Evolutionary conservation across 2,888 invertebrate species (phyloP).

Genomic region (Oscheius sp.): DNA sequence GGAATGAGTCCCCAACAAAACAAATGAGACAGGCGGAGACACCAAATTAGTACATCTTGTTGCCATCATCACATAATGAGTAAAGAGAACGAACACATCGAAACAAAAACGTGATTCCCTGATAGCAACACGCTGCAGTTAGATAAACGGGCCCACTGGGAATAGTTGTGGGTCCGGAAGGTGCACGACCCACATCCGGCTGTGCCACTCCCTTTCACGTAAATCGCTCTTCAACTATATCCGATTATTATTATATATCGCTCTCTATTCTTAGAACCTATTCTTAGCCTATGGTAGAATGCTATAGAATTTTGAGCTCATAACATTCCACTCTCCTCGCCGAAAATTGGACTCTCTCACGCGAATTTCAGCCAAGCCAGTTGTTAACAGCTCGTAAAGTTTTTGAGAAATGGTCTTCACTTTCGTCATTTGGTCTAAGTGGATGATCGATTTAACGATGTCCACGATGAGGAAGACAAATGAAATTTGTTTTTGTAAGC

Average conservation of each 20-base stretch:
- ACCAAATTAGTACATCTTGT: constrained; percentile 5
- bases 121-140: background rate
- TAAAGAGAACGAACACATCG: background rate
- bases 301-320: too few relatives aligned
- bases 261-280: background rate
- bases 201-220: constrained; percentile 16
- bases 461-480: too few relatives aligned
- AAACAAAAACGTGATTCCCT: background rate
- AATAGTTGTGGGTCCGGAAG: constrained; percentile 10
- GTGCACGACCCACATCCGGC: constrained; percentile 18
- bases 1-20: constrained; percentile 14
- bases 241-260: background rate
- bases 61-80: background rate
- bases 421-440: too few relatives aligned
- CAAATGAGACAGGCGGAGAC: constrained; percentile 16
- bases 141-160: background rate
- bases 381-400: too few relatives aligned
- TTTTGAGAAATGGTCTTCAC: too few relatives aligned
- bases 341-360: too few relatives aligned
- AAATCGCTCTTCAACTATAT: constrained; percentile 6
- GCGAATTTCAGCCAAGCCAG: too few relatives aligned
- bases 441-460: too few relatives aligned
- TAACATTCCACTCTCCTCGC: too few relatives aligned
- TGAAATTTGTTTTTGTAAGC: too few relatives aligned
- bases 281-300: too few relatives aligned